Evolutionary conservation across 2,888 invertebrate species (phyloP).

Genomic region (Galerucella calmariensis): DNA sequence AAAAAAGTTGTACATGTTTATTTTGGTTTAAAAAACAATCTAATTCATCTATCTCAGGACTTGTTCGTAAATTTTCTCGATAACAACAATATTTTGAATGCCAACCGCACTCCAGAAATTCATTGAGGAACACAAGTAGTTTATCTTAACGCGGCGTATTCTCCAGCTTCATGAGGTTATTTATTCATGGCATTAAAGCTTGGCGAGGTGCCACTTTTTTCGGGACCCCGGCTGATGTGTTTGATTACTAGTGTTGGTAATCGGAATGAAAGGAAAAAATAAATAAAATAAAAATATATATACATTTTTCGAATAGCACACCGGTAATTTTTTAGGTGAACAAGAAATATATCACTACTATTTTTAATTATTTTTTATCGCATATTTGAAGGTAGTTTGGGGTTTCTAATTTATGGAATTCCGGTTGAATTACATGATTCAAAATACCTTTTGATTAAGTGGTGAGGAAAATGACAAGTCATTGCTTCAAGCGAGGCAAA

Average conservation of each 20-base stretch:
- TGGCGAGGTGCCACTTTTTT: conserved; percentile 31
- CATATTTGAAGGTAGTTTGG: too few species aligned
- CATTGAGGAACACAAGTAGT: conserved; percentile 54
- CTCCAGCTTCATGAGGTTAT: conserved; percentile 10
- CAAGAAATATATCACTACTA: background rate
- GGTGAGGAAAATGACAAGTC: too few species aligned
- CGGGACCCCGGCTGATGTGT: conserved; percentile 12
- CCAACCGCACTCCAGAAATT: conserved; percentile 49
- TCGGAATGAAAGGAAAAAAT: background rate
- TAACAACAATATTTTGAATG: conserved; percentile 47
- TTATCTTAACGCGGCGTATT: conserved; percentile 45
- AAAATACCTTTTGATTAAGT: too few species aligned
- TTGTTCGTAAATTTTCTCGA: conserved; percentile 22
- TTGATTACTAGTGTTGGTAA: conserved; percentile 15
- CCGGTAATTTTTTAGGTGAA: background rate
- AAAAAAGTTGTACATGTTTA: too few species aligned
- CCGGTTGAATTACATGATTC: too few species aligned
- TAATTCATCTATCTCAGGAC: conserved; percentile 1
- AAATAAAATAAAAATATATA: conserved; percentile 1
- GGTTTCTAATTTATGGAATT: too few species aligned
- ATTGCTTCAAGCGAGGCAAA: too few species aligned
- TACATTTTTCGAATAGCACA: background rate
- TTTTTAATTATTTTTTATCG: too few species aligned
- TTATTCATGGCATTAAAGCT: conserved; percentile 29
- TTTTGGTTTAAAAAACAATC: too few species aligned